Evolutionary conservation across 2,888 invertebrate genomes (phyloP).

Genomic region (Drosophila prolongata): DNA sequence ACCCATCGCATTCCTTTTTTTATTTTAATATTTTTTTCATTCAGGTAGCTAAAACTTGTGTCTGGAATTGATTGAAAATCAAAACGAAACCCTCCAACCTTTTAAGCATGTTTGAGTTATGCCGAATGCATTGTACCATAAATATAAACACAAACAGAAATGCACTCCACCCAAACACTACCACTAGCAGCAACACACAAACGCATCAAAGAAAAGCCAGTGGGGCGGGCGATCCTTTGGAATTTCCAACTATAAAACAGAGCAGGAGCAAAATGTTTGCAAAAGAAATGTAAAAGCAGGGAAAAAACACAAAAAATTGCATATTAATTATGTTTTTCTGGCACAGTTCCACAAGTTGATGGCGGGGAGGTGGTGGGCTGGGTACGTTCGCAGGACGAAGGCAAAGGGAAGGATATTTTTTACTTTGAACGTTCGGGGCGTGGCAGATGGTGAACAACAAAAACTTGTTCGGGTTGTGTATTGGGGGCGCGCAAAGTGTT

Average conservation of each 20-base stretch:
- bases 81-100: constrained; percentile 72
- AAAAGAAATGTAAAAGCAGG: constrained; percentile 63
- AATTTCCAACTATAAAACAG: constrained; percentile 45
- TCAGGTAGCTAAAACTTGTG: constrained; percentile 1
- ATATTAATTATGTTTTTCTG: constrained; percentile 79
- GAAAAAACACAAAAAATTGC: constrained; percentile 76
- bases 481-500: constrained; percentile 76
- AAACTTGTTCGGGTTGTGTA: constrained; percentile 56
- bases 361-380: constrained; percentile 16
- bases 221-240: constrained; percentile 46
- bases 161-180: constrained; percentile 25
- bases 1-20: background rate
- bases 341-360: constrained; percentile 65
- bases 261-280: constrained; percentile 61
- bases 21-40: background rate
- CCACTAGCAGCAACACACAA: constrained; percentile 9
- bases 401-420: constrained; percentile 47
- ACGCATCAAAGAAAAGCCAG: constrained; percentile 58
- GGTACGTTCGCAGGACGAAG: background rate
- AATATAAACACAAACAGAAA: constrained; percentile 59
- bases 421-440: constrained; percentile 57
- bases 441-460: constrained; percentile 35
- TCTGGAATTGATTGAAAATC: constrained; percentile 69
- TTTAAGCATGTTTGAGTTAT: constrained; percentile 75
- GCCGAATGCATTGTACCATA: constrained; percentile 74